phyloP scores from a whole-genome alignment of 2,797 vertebrate species.

The Sandelia bainsii region DNA sequence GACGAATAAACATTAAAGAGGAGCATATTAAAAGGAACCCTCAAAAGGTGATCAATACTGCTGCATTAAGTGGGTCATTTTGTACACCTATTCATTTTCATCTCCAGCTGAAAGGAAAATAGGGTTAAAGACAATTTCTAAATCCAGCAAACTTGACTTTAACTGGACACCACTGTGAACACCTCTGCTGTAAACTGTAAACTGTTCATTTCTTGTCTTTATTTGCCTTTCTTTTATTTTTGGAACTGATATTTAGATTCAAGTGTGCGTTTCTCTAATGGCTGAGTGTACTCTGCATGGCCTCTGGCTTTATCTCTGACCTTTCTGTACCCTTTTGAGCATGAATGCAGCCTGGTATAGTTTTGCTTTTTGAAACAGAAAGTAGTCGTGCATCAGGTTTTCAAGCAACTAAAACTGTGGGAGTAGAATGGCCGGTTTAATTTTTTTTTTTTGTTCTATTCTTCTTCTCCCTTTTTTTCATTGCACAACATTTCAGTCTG shows the following conservation, averaged over 20 bases:
- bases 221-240: conserved; percentile 2
- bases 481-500: not conserved
- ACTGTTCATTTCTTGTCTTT: conserved; percentile 7
- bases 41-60: not conserved
- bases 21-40: not conserved
- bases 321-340: conserved; percentile 38
- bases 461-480: not conserved
- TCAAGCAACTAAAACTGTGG: not conserved
- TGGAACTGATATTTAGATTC: conserved; percentile 9
- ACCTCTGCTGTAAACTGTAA: not conserved
- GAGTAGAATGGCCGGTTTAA: not conserved
- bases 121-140: not conserved
- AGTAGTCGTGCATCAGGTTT: not conserved
- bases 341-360: not conserved
- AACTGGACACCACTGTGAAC: not conserved
- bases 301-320: conserved; percentile 32
- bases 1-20: not conserved
- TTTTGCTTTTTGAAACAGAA: not conserved
- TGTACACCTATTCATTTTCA: not conserved
- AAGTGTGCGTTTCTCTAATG: not conserved
- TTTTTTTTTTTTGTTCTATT: fast-evolving
- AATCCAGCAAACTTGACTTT: not conserved
- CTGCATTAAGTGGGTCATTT: not conserved
- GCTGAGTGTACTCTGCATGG: not conserved
- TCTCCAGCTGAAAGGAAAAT: conserved; percentile 2